These are phyloP conservation scores for Nematostella vectensis DNA, from an alignment of 92 coral and sea anemone genomes.

Conservation along the genomic window DNA sequence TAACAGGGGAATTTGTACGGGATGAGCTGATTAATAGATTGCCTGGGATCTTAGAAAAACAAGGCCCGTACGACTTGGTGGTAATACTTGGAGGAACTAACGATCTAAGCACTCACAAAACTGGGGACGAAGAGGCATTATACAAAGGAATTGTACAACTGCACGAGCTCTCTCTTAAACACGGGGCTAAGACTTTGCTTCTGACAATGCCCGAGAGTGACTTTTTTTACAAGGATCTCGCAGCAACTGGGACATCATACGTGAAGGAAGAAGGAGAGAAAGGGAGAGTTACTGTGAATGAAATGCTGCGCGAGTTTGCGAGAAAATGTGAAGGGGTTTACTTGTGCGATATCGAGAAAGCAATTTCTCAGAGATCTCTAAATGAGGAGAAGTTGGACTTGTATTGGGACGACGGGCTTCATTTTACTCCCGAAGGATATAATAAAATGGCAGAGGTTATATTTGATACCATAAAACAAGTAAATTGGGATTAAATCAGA, in stretches of 20 bases:
- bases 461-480: slow-evolving; percentile 43
- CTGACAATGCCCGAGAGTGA: slow-evolving; percentile 76
- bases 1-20: slow-evolving; percentile 53
- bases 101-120: slow-evolving; percentile 42
- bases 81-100: slow-evolving; percentile 77
- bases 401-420: slow-evolving; percentile 80
- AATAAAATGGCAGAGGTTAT: slow-evolving; percentile 65
- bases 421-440: slow-evolving; percentile 73
- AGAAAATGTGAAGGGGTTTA: slow-evolving; percentile 11
- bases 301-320: slow-evolving; percentile 35
- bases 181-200: slow-evolving; percentile 42
- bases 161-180: slow-evolving; percentile 25
- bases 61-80: slow-evolving; percentile 49
- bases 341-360: slow-evolving; percentile 57
- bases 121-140: slow-evolving; percentile 44
- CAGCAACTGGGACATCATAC: slow-evolving; percentile 41
- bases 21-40: slow-evolving; percentile 50
- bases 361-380: slow-evolving; percentile 44
- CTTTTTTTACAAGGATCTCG: slow-evolving; percentile 41
- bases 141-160: slow-evolving; percentile 34
- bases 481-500: slow-evolving; percentile 5
- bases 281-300: slow-evolving; percentile 48
- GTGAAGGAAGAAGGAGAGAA: slow-evolving; percentile 62
- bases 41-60: slow-evolving; percentile 23
- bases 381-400: slow-evolving; percentile 27